Base-by-base conservation (phyloP, 2,888 invertebrate genomes). In the Trissoscelio sp. region DNA sequence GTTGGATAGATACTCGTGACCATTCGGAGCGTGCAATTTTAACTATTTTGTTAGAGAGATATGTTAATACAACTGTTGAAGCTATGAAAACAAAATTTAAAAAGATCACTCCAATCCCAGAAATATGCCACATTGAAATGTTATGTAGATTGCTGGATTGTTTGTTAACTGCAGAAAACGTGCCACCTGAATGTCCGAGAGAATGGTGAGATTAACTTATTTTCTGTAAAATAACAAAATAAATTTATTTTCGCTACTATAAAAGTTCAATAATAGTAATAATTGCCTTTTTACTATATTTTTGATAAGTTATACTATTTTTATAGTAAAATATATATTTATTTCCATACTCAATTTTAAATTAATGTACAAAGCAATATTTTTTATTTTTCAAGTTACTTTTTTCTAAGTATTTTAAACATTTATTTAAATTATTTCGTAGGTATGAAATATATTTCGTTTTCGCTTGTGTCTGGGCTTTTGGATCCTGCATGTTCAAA, bases 371-470 rank as follows among this genome's bases (percentile, higher is more conserved):
- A n/a, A n/a, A n/a, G n/a, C n/a, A n/a, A n/a, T n/a, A n/a, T n/a
- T n/a, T n/a, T n/a, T n/a, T n/a, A n/a, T n/a, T n/a, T n/a, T n/a
- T n/a, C n/a, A n/a, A n/a, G n/a, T n/a, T n/a, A n/a, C n/a, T n/a
- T n/a, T n/a, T n/a, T n/a, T n/a, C n/a, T n/a, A n/a, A n/a, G n/a
- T n/a, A n/a, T n/a, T n/a, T n/a, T n/a, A n/a, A n/a, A n/a, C n/a
- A n/a, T n/a, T n/a, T n/a, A n/a, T n/a, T n/a, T n/a, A n/a, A n/a
- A n/a, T n/a, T n/a, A n/a, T n/a, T n/a, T n/a, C n/a, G n/a, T 81
- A 94, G 94, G 94, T 96, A 96, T 88, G 98, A 99, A 92, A 94
- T 95, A 6, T 98, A 98, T 91, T 99, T 98, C 92, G 97, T 95
- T 0, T 98, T 98, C 90, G 94, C 96, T 28, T 93, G 95, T 67